Percentiles rank a stretch among this genome's conserved stretches.
Evolutionary conservation across 2,888 invertebrate genomes (phyloP).

Genomic region (Tipula unca): DNA sequence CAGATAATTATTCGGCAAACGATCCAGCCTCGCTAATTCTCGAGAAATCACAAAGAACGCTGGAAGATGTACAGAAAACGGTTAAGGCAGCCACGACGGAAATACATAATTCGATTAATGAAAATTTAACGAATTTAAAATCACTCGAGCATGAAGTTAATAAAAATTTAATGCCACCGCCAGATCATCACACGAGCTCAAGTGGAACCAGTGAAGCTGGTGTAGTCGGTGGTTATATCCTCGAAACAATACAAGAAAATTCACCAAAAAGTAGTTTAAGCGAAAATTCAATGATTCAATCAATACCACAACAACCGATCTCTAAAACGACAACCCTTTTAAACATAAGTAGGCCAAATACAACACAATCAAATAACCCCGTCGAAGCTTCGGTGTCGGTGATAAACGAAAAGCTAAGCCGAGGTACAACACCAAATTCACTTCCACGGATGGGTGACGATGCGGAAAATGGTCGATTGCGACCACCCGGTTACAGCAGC

Average conservation of each 20-base stretch:
- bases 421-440: neutral
- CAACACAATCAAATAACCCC: neutral
- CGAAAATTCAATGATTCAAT: neutral
- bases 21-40: constrained; percentile 28
- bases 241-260: neutral
- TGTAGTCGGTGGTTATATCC: neutral
- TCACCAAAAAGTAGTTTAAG: neutral
- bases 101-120: constrained; percentile 39
- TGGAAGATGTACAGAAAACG: constrained; percentile 37
- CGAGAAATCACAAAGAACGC: constrained; percentile 35
- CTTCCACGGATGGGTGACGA: neutral
- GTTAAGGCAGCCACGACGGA: constrained; percentile 37
- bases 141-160: constrained; percentile 33
- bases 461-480: neutral
- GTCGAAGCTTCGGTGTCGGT: neutral
- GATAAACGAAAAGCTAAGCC: neutral
- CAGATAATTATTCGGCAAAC: neutral
- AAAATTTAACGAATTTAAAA: constrained; percentile 37
- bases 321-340: neutral
- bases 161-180: neutral
- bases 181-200: neutral
- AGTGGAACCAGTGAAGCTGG: neutral
- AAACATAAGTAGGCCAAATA: neutral
- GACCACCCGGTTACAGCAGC: neutral
- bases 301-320: neutral